Evolutionary conservation across 2,888 invertebrate species (phyloP).

Genomic region (Spisula subtruncata): DNA sequence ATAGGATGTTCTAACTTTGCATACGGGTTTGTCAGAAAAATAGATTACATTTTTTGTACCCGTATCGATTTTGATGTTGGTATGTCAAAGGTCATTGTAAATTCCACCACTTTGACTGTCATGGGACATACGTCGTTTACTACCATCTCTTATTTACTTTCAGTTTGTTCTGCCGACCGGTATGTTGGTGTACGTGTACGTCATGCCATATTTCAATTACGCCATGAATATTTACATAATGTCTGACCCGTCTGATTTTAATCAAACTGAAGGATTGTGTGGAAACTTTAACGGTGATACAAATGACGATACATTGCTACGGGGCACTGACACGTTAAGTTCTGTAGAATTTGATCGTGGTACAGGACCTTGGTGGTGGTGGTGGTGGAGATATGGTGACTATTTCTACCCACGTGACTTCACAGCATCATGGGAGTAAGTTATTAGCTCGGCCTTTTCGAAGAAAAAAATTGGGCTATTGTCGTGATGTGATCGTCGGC

Average conservation of each 20-base stretch:
- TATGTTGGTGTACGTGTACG: conserved; percentile 31
- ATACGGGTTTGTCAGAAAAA: too few relatives aligned
- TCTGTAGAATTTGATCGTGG: background rate
- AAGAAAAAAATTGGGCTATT: too few relatives aligned
- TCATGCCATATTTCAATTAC: conserved; percentile 39
- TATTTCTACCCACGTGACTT: conserved; percentile 40
- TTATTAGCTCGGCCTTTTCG: too few relatives aligned
- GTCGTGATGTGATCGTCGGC: too few relatives aligned
- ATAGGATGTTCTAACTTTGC: too few relatives aligned
- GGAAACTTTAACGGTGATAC: conserved; percentile 42
- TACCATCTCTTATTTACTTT: background rate
- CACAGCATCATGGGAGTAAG: conserved; percentile 50
- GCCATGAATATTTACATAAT: conserved; percentile 40
- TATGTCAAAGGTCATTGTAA: too few relatives aligned
- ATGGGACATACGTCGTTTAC: too few relatives aligned
- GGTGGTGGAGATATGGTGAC: conserved; percentile 26
- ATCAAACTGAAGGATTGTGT: conserved; percentile 39
- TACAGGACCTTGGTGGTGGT: background rate
- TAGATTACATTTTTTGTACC: too few relatives aligned
- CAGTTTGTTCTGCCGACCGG: conserved; percentile 45
- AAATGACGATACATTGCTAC: conserved; percentile 28
- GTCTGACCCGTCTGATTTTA: conserved; percentile 30
- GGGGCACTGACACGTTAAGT: background rate
- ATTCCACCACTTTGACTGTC: too few relatives aligned
- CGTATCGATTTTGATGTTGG: too few relatives aligned